These are phyloP conservation scores for Vanacampus margaritifer DNA, from an alignment of 2,113 vertebrate species.

Conservation along the genomic window DNA sequence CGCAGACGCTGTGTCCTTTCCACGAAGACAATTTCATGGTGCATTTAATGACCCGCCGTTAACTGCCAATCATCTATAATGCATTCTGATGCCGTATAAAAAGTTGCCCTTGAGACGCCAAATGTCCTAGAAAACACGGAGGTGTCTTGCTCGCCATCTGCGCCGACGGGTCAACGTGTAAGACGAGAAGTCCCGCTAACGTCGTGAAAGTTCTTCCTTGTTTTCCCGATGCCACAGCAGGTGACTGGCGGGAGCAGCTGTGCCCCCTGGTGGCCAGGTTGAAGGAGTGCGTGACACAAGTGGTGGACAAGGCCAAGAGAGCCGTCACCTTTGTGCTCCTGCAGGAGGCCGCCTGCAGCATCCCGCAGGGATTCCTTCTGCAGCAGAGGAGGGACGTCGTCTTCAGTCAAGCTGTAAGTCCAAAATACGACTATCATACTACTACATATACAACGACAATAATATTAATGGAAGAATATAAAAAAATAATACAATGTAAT, in stretches of 20 bases:
- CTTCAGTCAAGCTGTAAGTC: constrained; percentile 87
- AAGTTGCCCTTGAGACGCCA: background rate
- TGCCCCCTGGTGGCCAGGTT: constrained; percentile 81
- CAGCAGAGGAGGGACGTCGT: constrained; percentile 90
- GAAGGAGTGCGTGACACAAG: constrained; percentile 89
- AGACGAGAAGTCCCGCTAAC: background rate
- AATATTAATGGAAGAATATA: background rate
- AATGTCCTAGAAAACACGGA: background rate
- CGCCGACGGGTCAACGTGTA: background rate
- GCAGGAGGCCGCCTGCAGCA: constrained; percentile 88
- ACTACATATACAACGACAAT: too few relatives aligned
- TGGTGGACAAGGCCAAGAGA: constrained; percentile 85
- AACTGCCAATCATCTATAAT: background rate
- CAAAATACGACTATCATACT: background rate
- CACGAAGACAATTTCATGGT: background rate
- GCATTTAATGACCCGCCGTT: background rate
- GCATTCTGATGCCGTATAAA: background rate
- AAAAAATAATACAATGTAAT: too few relatives aligned
- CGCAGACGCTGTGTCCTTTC: background rate
- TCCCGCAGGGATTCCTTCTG: constrained; percentile 86
- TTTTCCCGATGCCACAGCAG: constrained; percentile 48
- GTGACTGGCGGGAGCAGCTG: constrained; percentile 88
- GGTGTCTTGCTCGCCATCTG: background rate
- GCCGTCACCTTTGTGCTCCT: constrained; percentile 93
- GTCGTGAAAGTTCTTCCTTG: background rate